Conservation (phyloP, 2,797 vertebrate genomes). For the Sylvilagus floridanus region DNA sequence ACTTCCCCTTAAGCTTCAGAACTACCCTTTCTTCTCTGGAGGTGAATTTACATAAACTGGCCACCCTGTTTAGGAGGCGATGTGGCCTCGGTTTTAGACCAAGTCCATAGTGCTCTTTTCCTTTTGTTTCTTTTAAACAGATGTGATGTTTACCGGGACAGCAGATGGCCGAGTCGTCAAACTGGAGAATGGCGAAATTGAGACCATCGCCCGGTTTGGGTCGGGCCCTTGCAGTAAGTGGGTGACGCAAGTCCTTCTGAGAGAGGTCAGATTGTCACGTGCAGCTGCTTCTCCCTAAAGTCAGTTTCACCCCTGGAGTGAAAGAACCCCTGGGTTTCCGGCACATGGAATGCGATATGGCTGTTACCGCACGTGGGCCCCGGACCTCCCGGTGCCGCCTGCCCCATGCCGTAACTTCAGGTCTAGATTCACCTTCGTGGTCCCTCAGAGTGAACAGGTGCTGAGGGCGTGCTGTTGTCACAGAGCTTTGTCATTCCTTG, state of each 20-base stretch:
- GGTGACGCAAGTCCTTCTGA: background rate
- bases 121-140: slow-evolving; percentile 86
- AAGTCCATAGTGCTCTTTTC: background rate
- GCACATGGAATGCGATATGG: background rate
- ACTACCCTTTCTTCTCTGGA: slow-evolving; percentile 1
- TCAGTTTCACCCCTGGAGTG: background rate
- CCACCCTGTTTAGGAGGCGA: background rate
- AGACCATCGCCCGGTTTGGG: slow-evolving; percentile 92
- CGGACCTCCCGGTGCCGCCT: background rate
- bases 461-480: background rate
- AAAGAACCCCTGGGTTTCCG: background rate
- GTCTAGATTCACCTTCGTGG: background rate
- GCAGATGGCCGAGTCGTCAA: slow-evolving; percentile 95
- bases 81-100: background rate
- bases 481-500: background rate
- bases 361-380: background rate
- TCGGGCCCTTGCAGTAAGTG: slow-evolving; percentile 94
- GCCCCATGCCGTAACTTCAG: background rate
- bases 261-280: background rate
- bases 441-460: background rate
- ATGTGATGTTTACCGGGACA: slow-evolving; percentile 95
- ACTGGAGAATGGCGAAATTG: slow-evolving; percentile 92
- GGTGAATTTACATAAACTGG: background rate
- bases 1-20: slow-evolving; percentile 31
- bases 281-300: background rate